Percentiles rank a stretch among this genome's conserved stretches.
These are phyloP conservation scores for Nymphalis io DNA, from an alignment of 1,140 invertebrate genomes.

Conservation along the genomic window DNA sequence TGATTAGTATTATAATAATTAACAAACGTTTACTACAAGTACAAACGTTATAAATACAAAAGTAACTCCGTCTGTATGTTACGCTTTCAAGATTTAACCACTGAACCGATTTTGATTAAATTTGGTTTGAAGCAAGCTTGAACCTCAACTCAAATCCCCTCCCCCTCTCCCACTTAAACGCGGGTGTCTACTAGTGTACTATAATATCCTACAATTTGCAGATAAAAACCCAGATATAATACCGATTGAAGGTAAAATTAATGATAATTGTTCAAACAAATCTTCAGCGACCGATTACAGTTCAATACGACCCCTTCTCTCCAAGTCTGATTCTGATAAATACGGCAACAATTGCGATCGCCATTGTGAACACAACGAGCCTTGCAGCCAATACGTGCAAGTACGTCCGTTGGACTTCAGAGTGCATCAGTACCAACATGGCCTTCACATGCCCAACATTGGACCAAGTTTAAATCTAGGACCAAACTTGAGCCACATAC, in stretches of 20 bases:
- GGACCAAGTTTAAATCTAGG: slow-evolving; percentile 57
- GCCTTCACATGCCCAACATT: slow-evolving; percentile 53
- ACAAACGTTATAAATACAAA: too few relatives aligned
- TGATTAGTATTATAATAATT: too few relatives aligned
- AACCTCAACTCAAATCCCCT: too few relatives aligned
- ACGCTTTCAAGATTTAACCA: too few relatives aligned
- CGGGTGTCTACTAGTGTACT: too few relatives aligned
- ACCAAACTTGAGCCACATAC: slow-evolving; percentile 54
- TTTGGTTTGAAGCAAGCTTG: too few relatives aligned
- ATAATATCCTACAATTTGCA: slow-evolving; percentile 24
- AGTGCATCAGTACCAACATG: slow-evolving; percentile 49
- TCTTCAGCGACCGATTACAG: slow-evolving; percentile 71
- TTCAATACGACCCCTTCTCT: slow-evolving; percentile 62
- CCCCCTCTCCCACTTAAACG: too few relatives aligned
- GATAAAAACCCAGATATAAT: slow-evolving; percentile 77
- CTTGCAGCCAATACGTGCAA: slow-evolving; percentile 66
- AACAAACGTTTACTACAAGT: too few relatives aligned
- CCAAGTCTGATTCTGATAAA: slow-evolving; percentile 61
- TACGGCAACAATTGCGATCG: slow-evolving; percentile 62
- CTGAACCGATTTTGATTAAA: too few relatives aligned
- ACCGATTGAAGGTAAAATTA: slow-evolving; percentile 70
- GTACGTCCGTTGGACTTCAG: slow-evolving; percentile 60
- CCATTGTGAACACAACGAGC: slow-evolving; percentile 60
- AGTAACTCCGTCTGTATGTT: too few relatives aligned
- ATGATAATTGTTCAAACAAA: slow-evolving; percentile 69